A percentile compares a stretch with the other conserved stretches of the same genome.
Conservation (phyloP, 2,888 invertebrate genomes). For the Aphrophora alni region DNA sequence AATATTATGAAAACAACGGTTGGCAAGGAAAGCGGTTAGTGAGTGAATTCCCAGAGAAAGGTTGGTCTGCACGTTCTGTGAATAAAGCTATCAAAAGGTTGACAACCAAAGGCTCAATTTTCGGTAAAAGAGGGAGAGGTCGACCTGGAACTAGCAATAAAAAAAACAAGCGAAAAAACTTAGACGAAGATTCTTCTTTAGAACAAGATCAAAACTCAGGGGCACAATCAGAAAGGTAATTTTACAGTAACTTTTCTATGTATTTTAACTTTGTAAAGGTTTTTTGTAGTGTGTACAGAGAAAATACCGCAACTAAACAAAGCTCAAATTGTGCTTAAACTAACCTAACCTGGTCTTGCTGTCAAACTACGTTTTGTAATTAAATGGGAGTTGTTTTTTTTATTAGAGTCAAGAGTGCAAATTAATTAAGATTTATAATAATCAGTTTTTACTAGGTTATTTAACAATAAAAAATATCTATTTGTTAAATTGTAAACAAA, state of each 20-base stretch:
- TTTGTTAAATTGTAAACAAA: too few relatives aligned
- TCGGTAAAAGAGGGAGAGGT: slow-evolving; percentile 32
- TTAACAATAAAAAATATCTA: too few relatives aligned
- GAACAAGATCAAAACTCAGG: background rate
- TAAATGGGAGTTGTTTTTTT: too few relatives aligned
- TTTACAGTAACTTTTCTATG: background rate
- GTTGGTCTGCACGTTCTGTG: slow-evolving; percentile 32
- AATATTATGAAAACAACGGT: slow-evolving; percentile 38
- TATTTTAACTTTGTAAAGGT: background rate
- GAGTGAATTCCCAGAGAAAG: slow-evolving; percentile 35
- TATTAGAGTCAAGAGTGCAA: too few relatives aligned
- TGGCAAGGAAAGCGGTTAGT: slow-evolving; percentile 36
- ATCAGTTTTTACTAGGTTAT: too few relatives aligned
- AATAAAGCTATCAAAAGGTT: slow-evolving; percentile 34
- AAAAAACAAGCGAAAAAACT: slow-evolving; percentile 9
- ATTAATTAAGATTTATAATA: too few relatives aligned
- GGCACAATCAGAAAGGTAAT: background rate
- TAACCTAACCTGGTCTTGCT: background rate
- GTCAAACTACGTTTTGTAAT: too few relatives aligned
- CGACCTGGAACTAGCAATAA: slow-evolving; percentile 19
- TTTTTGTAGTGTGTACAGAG: slow-evolving; percentile 3
- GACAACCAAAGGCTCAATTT: slow-evolving; percentile 31
- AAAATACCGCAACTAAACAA: background rate
- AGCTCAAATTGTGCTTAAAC: background rate
- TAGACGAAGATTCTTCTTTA: slow-evolving; percentile 2